Percentiles rank a stretch among this genome's conserved stretches.
phyloP scores from a whole-genome alignment of 2,797 vertebrate genomes.

The Gambusia yucatana region DNA sequence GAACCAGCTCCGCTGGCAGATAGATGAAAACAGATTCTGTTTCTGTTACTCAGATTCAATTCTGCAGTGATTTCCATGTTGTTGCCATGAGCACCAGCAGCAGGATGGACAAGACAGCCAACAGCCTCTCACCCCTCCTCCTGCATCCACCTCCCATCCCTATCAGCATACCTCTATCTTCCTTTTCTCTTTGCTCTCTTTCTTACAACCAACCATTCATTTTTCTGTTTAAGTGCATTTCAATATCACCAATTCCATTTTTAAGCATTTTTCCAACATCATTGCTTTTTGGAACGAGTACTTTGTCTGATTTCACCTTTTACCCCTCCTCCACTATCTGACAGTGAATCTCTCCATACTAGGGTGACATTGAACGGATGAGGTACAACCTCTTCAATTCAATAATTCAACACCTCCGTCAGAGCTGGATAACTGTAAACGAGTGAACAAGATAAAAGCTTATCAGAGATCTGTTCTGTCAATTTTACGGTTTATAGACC shows the following conservation, averaged over 20 bases:
- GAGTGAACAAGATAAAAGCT: slow-evolving; percentile 1
- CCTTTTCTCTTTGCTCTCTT: slow-evolving; percentile 20
- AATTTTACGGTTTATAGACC: background rate
- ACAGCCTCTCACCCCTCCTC: slow-evolving; percentile 10
- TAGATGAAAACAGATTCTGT: slow-evolving; percentile 4
- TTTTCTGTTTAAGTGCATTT: background rate
- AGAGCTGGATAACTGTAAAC: slow-evolving; percentile 6
- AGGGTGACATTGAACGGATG: background rate
- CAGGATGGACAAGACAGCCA: slow-evolving; percentile 57
- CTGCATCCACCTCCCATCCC: slow-evolving; percentile 26
- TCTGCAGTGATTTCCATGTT: slow-evolving; percentile 55
- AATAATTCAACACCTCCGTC: slow-evolving; percentile 34
- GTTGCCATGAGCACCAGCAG: slow-evolving; percentile 65
- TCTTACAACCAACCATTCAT: background rate
- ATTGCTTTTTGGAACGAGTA: background rate
- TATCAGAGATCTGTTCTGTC: background rate
- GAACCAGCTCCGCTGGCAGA: background rate
- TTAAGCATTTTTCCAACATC: background rate
- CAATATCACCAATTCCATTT: background rate
- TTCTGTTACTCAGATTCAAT: slow-evolving; percentile 4
- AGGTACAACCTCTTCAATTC: background rate
- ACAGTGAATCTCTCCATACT: background rate
- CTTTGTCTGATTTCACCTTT: background rate
- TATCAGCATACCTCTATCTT: slow-evolving; percentile 29
- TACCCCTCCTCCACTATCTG: background rate